A percentile compares a stretch with the other conserved stretches of the same genome.
These are phyloP conservation scores for Sipunculus nudus DNA, from an alignment of 2,888 invertebrate species.

Conservation along the genomic window DNA sequence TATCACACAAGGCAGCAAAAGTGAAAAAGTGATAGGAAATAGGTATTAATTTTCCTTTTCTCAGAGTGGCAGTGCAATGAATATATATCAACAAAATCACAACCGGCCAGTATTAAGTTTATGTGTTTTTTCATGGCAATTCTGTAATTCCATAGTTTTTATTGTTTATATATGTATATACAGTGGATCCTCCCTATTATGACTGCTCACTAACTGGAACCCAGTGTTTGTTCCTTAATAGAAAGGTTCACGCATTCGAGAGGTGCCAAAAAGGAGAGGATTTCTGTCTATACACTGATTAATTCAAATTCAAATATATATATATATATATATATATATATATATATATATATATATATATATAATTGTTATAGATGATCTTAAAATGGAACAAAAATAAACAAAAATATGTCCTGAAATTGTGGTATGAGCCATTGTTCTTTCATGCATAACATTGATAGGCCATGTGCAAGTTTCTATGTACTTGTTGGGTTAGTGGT, in stretches of 20 bases:
- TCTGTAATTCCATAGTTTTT: neutral
- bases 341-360: constrained; percentile 7
- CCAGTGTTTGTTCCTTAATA: no score
- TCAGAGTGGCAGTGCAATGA: no score
- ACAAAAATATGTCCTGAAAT: neutral
- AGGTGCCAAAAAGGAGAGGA: neutral
- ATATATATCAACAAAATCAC: neutral
- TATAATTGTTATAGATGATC: neutral
- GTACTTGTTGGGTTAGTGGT: no score
- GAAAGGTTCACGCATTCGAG: no score
- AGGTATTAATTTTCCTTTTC: no score
- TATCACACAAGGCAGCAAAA: no score
- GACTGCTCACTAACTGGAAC: no score
- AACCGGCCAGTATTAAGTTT: neutral
- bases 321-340: constrained; percentile 5
- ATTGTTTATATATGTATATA: constrained; percentile 1
- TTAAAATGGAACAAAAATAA: neutral
- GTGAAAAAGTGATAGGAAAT: no score
- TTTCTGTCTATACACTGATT: neutral
- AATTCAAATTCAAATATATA: neutral
- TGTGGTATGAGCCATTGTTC: constrained; percentile 11
- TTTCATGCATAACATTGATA: no score
- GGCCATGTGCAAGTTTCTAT: no score
- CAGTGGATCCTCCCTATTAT: no score
- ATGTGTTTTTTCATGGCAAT: neutral